Base-by-base conservation (phyloP, 2,888 invertebrate genomes). In the Pterostichus niger region DNA sequence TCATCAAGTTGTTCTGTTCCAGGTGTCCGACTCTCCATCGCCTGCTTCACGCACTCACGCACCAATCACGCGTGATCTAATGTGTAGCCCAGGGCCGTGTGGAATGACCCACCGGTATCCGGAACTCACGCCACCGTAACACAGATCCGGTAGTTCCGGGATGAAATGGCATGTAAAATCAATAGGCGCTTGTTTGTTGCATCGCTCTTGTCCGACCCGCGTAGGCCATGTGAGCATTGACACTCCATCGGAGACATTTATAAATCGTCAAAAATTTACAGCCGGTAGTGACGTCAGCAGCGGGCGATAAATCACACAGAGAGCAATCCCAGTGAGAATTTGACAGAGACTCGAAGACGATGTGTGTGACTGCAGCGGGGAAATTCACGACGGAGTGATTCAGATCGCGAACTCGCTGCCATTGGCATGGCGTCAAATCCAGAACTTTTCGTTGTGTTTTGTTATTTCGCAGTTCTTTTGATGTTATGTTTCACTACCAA, bases 161-260 rank as follows among this genome's bases (percentile, higher is more conserved):
- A 81, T 81, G 75, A 82, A 75, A 82, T 82, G 82, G 59, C 82
- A 82, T 82, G 82, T 61, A 46, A 61, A 75, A 82, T 75, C 59
- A 61, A 82, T 75, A 49, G 68, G 44, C 71, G 6, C 5, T 44
- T 33, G 79, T 64, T 61, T 78, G 49, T 78, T 78, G 17, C 40
- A 56, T 61, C 61, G 44, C 33, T 31, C 76, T 11, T 13, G 13
- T 4, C 44, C 68, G 9, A 24, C 9, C 40, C 35, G 10, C 59
- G 9, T 40, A 1, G 40, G 40, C 40, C 40, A 40, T 40, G 40
- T 40, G 40, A 40, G 24, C 33, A n/a, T 6, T 71, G 71, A 71
- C 71, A 71, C 44, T 71, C 17, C 35, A 71, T 11, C 52, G 31
- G 54, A 56, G 54, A 54, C 76, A 76, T 76, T 76, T 54, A 71